Percentiles rank a stretch among this genome's conserved stretches.
Evolutionary conservation across 2,113 vertebrate genomes (phyloP).

Genomic region (Microcebus ravelobensis): DNA sequence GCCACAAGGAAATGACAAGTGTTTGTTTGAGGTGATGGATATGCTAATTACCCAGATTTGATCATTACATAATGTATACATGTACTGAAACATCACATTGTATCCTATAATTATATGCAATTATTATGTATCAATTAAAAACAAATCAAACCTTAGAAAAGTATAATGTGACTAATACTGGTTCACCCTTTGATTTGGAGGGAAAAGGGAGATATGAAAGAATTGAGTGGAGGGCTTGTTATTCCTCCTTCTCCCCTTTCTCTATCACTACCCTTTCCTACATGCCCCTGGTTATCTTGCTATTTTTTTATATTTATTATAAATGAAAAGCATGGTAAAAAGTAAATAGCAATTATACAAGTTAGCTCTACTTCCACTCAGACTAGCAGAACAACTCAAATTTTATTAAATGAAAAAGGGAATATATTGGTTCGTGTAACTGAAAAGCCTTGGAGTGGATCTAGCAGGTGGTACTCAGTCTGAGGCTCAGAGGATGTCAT

Average conservation of each 20-base stretch:
- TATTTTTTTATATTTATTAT: neutral
- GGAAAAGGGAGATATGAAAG: neutral
- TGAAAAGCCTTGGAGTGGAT: neutral
- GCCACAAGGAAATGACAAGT: neutral
- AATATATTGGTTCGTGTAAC: neutral
- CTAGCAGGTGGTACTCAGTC: neutral
- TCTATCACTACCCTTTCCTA: neutral
- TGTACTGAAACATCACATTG: neutral
- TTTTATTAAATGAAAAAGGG: neutral
- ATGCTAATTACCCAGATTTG: neutral
- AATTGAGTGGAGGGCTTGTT: neutral
- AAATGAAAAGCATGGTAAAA: neutral
- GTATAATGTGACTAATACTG: neutral
- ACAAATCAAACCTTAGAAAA: neutral
- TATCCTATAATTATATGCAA: neutral
- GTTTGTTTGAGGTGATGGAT: neutral
- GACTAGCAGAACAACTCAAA: slow-evolving; percentile 39
- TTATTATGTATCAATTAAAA: neutral
- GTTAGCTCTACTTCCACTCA: neutral
- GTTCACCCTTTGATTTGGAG: neutral
- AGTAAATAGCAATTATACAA: neutral
- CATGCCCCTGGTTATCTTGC: neutral
- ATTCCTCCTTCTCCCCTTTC: neutral
- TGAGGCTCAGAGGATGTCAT: neutral
- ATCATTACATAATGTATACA: neutral